Evolutionary conservation across 2,113 vertebrate species (phyloP), one percentile per base, ranked within the genome.

Genomic region (Clarias batrachus): DNA sequence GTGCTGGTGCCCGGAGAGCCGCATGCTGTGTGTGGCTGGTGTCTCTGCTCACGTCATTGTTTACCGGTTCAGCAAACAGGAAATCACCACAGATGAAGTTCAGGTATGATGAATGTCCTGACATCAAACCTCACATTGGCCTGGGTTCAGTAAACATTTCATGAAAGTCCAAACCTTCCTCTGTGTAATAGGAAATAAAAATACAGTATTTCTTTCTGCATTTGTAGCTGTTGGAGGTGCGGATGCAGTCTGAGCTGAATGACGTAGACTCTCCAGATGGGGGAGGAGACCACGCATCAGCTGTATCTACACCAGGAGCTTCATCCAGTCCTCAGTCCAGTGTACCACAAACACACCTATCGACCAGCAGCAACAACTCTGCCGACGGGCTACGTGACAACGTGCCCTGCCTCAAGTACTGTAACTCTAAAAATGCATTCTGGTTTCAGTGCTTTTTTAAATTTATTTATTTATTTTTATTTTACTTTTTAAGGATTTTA

Each of bases 51-150:
- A 99, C 54, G 95, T 99, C 78, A 96, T 99, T 88, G 91, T 99
- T 91, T 99, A 99, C 81, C 96, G 96, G 81, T 99, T 99, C 94
- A 99, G 98, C 95, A 98, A 97, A 90, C 97, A 99, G 84, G 98
- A 99, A 92, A 91, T 97, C 85, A 95, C 96, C 79, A 96, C 96
- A 84, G 97, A 99, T 91, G 95, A 93, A 0, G 96, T 99, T 90
- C 96, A 97, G 96, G 97, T 96, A 93, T 63, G 74, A n/a, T 52
- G 37, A 10, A 59, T 23, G 52, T 65, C 59, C 41, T 63, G 52
- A 37, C 12, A 52, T 48, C 6, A 59, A 11, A 68, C 41, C 77
- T 3, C 85, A 71, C 4, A 13, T 57, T 59, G 17, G n/a, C 21
- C 21, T 76, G 27, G 12, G 19, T 66, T 77, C 1, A 41, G 41